phyloP scores from a whole-genome alignment of 2,888 invertebrate genomes.

The Drosophila rellima region DNA sequence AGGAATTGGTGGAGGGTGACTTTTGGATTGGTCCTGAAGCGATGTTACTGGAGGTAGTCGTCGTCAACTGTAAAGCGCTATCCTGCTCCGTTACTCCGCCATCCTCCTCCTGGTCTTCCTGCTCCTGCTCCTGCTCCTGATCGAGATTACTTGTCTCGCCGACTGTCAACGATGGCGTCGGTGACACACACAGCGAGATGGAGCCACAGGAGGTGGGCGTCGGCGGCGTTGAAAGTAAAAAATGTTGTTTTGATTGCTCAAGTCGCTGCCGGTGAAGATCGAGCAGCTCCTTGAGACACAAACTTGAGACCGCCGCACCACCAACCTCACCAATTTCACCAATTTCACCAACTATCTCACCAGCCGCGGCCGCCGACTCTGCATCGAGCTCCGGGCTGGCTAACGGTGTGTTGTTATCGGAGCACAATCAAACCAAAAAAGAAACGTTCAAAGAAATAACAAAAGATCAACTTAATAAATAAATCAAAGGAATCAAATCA shows the following conservation, averaged over 20 bases:
- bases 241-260: conserved; percentile 83
- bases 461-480: conserved; percentile 50
- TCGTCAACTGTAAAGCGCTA: conserved; percentile 70
- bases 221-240: conserved; percentile 84
- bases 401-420: conserved; percentile 50
- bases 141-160: conserved; percentile 59
- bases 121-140: conserved; percentile 9
- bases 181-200: conserved; percentile 70
- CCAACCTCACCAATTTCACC: conserved; percentile 23
- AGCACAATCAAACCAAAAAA: conserved; percentile 61
- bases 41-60: conserved; percentile 60
- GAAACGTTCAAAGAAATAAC: conserved; percentile 59
- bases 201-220: conserved; percentile 79
- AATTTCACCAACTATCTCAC: conserved; percentile 34
- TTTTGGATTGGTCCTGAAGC: conserved; percentile 53
- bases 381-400: conserved; percentile 74
- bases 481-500: conserved; percentile 37
- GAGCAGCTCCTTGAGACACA: conserved; percentile 81
- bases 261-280: conserved; percentile 82
- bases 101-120: conserved; percentile 37
- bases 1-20: conserved; percentile 80
- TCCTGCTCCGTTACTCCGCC: conserved; percentile 66
- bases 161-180: conserved; percentile 69
- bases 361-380: conserved; percentile 46
- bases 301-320: conserved; percentile 45